Conservation (phyloP, 2,888 invertebrate species). For the Hemistola chrysoprasaria region DNA sequence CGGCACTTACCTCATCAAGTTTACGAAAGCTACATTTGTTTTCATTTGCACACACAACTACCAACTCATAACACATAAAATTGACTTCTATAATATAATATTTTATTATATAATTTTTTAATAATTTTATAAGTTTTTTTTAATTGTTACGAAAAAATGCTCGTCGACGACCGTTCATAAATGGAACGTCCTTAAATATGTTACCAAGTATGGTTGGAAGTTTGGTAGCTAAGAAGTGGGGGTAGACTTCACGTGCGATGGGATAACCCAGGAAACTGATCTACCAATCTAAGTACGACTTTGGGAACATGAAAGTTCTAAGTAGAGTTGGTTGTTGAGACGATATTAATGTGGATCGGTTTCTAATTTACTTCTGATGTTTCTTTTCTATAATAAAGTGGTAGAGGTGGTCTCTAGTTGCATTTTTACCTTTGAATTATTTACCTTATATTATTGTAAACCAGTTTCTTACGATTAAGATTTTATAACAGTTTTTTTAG, state of each 20-base stretch:
- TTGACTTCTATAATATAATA: too few species aligned
- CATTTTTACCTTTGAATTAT: too few species aligned
- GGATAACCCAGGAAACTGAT: conserved; percentile 70
- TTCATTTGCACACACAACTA: background rate
- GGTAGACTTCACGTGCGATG: conserved; percentile 42
- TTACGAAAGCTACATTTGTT: too few species aligned
- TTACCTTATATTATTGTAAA: too few species aligned
- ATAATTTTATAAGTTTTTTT: too few species aligned
- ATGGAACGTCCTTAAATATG: conserved; percentile 73
- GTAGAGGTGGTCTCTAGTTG: too few species aligned
- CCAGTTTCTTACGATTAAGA: too few species aligned
- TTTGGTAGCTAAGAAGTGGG: conserved; percentile 53
- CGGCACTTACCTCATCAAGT: conserved; percentile 5
- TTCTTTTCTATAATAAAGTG: too few species aligned
- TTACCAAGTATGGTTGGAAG: conserved; percentile 53
- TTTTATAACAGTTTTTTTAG: too few species aligned
- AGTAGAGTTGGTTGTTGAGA: conserved; percentile 51
- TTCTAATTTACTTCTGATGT: too few species aligned
- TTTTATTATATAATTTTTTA: too few species aligned
- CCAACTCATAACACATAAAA: too few species aligned
- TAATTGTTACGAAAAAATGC: conserved; percentile 29
- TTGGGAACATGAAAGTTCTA: conserved; percentile 71
- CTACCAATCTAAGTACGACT: conserved; percentile 38
- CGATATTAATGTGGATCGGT: conserved; percentile 40
- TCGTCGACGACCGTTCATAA: conserved; percentile 61